These are phyloP conservation scores for Chiloscyllium punctatum DNA, from an alignment of 2,797 vertebrate species.

Conservation along the genomic window DNA sequence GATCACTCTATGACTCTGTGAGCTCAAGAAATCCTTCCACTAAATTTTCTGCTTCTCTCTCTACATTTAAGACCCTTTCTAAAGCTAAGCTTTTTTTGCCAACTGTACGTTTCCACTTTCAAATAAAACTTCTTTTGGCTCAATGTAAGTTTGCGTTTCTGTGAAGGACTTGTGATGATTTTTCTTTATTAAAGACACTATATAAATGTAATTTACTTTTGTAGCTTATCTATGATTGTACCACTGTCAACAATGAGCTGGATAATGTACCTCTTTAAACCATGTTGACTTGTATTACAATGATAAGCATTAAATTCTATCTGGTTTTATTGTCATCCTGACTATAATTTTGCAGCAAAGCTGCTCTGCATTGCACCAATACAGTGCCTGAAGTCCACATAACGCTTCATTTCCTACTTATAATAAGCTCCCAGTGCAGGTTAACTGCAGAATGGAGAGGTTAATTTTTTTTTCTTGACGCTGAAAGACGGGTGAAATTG, in stretches of 20 bases:
- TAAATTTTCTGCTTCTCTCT: background rate
- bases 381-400: background rate
- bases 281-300: too few relatives aligned
- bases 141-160: background rate
- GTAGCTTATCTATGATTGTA: background rate
- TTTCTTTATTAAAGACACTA: background rate
- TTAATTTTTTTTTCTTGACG: background rate
- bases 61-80: background rate
- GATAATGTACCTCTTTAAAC: background rate
- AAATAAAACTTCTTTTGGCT: background rate
- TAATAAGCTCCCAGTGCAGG: conserved; percentile 1
- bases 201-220: background rate
- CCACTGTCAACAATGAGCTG: background rate
- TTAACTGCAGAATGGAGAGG: background rate
- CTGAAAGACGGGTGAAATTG: background rate
- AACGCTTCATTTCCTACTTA: background rate
- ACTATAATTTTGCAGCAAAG: background rate
- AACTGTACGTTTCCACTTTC: background rate
- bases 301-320: background rate
- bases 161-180: background rate
- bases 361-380: conserved; percentile 22
- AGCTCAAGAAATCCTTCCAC: background rate
- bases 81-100: background rate
- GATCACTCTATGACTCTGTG: too few relatives aligned
- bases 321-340: background rate